Conservation (phyloP, 2,113 vertebrate genomes). For the Corythoichthys intestinalis region DNA sequence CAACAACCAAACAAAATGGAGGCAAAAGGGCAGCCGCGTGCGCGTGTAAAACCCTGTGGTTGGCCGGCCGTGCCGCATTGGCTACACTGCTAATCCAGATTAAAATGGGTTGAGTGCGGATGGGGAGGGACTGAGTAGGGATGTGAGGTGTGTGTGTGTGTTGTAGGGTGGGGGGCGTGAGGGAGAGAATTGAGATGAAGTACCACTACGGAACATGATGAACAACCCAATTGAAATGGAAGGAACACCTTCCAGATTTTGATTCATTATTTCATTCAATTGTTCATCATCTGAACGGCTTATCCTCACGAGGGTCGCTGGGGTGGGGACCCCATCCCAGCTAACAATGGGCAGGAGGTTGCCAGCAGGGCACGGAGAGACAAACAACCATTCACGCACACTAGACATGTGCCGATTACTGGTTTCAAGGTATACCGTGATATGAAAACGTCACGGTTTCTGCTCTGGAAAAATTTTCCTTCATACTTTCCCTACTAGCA, state of each 20-base stretch:
- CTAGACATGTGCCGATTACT: too few species aligned
- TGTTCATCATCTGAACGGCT: too few species aligned
- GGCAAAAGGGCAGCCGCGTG: conserved; percentile 46
- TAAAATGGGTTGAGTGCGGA: conserved; percentile 54
- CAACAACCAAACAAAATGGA: conserved; percentile 64
- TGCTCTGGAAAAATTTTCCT: too few species aligned
- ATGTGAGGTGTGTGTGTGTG: neutral
- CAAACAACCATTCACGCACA: too few species aligned
- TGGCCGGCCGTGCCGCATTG: conserved; percentile 32
- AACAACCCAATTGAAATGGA: conserved; percentile 10
- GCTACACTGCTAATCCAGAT: conserved; percentile 69
- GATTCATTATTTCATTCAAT: neutral
- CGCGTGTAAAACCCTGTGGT: conserved; percentile 27
- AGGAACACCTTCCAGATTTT: neutral
- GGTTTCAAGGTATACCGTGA: too few species aligned
- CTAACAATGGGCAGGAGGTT: too few species aligned
- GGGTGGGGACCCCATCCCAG: too few species aligned
- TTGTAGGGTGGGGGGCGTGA: conserved; percentile 4
- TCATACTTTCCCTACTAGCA: too few species aligned
- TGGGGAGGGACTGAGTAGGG: neutral
- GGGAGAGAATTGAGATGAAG: conserved; percentile 39
- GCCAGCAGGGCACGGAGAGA: too few species aligned
- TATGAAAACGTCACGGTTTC: too few species aligned
- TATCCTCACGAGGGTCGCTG: too few species aligned
- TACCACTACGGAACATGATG: conserved; percentile 9